Evolutionary conservation across 1,140 invertebrate genomes (phyloP).

Genomic region (Drosophila biarmipes): DNA sequence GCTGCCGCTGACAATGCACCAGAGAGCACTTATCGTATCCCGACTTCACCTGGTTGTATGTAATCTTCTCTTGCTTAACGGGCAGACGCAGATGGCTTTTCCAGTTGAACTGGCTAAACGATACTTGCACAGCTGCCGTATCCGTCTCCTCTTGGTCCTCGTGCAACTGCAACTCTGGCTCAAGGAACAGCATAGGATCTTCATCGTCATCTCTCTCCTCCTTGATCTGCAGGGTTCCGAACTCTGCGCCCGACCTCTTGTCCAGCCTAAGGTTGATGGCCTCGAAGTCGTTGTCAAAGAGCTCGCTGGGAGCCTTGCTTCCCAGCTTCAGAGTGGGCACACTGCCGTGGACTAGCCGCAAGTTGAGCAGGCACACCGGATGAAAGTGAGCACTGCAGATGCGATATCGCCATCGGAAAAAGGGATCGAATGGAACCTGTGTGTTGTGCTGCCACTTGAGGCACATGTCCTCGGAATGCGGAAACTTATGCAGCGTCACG

Average conservation of each 20-base stretch:
- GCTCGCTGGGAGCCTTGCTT: conserved; percentile 46
- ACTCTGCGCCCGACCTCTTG: conserved; percentile 20
- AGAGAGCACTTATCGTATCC: conserved; percentile 73
- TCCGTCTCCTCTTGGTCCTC: conserved; percentile 34
- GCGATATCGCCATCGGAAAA: conserved; percentile 65
- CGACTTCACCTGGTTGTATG: conserved; percentile 60
- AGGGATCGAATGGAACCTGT: conserved; percentile 65
- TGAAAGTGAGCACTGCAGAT: conserved; percentile 78
- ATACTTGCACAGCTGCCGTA: not conserved
- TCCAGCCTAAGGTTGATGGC: conserved; percentile 45
- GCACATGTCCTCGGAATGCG: conserved; percentile 61
- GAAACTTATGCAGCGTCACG: conserved; percentile 69
- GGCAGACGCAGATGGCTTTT: conserved; percentile 24
- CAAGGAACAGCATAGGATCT: conserved; percentile 18
- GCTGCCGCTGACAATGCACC: conserved; percentile 65
- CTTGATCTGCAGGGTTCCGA: conserved; percentile 6
- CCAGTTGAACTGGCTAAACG: conserved; percentile 15
- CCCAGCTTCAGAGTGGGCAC: conserved; percentile 73
- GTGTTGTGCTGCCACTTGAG: conserved; percentile 75
- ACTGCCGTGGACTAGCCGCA: conserved; percentile 66
- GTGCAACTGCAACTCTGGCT: conserved; percentile 47
- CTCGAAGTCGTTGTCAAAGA: conserved; percentile 64
- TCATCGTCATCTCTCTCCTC: conserved; percentile 31
- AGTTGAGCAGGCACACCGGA: conserved; percentile 61
- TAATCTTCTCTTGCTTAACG: conserved; percentile 40